A percentile compares a stretch with the other conserved stretches of the same genome.
Conservation (phyloP, 2,888 invertebrate genomes). For the Agrotis exclamationis region DNA sequence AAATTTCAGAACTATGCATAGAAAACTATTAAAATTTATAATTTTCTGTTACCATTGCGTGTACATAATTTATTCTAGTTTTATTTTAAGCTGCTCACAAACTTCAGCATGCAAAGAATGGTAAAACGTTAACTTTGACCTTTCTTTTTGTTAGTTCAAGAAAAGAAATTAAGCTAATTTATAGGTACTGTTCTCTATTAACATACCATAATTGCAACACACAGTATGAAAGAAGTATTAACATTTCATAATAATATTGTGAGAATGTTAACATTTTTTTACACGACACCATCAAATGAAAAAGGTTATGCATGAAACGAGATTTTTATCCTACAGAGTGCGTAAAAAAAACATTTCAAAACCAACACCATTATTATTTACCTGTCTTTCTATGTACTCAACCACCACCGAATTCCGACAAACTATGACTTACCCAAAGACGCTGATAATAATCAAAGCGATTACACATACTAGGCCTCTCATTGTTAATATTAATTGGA, state of each 20-base stretch:
- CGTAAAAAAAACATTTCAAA: background rate
- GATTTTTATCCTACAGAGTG: background rate
- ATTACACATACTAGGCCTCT: slow-evolving; percentile 36
- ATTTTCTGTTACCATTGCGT: slow-evolving; percentile 33
- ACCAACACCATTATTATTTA: background rate
- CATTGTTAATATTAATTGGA: slow-evolving; percentile 47
- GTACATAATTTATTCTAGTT: slow-evolving; percentile 38
- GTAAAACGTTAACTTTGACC: slow-evolving; percentile 1
- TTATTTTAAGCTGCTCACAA: slow-evolving; percentile 12
- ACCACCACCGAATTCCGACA: slow-evolving; percentile 38
- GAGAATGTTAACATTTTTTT: background rate
- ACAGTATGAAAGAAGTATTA: too few relatives aligned
- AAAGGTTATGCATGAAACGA: background rate
- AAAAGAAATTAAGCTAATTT: too few relatives aligned
- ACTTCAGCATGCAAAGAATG: slow-evolving; percentile 29
- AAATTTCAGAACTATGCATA: background rate
- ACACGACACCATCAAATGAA: background rate
- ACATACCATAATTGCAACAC: too few relatives aligned
- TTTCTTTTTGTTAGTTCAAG: slow-evolving; percentile 3
- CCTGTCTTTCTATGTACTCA: background rate
- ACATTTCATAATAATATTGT: background rate
- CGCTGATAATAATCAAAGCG: slow-evolving; percentile 39
- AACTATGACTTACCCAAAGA: slow-evolving; percentile 54
- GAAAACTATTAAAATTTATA: background rate
- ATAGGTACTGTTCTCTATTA: too few relatives aligned